Conservation (phyloP, 2,797 vertebrate species). For the Yasuhikotakia modesta region DNA sequence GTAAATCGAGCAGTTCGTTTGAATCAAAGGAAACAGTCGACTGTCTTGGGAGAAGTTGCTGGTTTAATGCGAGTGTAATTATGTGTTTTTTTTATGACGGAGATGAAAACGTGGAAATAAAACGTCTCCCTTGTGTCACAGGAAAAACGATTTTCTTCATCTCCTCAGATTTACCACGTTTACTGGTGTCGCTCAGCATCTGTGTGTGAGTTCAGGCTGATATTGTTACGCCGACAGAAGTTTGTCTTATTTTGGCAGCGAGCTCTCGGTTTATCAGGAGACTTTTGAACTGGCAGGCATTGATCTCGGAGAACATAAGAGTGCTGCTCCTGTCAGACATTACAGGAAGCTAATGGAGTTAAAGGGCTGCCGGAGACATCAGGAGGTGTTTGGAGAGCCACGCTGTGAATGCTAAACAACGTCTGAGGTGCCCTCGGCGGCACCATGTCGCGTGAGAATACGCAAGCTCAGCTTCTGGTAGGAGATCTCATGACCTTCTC, state of each 20-base stretch:
- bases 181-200: background rate
- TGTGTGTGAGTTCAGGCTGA: background rate
- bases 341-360: background rate
- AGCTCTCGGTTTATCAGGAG: conserved; percentile 18
- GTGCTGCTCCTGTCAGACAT: conserved; percentile 1
- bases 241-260: background rate
- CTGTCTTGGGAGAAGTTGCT: background rate
- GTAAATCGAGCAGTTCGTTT: background rate
- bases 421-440: background rate
- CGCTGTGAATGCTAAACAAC: conserved; percentile 1
- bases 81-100: conserved; percentile 38
- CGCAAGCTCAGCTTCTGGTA: background rate
- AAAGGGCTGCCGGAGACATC: background rate
- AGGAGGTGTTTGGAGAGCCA: conserved; percentile 17
- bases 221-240: conserved; percentile 4
- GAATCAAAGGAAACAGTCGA: background rate
- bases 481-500: background rate
- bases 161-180: background rate
- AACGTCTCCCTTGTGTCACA: background rate
- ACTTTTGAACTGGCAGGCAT: background rate
- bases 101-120: conserved; percentile 23
- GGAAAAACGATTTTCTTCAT: background rate
- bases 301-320: conserved; percentile 24
- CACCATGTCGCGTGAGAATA: background rate
- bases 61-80: conserved; percentile 42